Conservation (phyloP, 1,140 invertebrate species). For the Brachionus rotundiformis region DNA sequence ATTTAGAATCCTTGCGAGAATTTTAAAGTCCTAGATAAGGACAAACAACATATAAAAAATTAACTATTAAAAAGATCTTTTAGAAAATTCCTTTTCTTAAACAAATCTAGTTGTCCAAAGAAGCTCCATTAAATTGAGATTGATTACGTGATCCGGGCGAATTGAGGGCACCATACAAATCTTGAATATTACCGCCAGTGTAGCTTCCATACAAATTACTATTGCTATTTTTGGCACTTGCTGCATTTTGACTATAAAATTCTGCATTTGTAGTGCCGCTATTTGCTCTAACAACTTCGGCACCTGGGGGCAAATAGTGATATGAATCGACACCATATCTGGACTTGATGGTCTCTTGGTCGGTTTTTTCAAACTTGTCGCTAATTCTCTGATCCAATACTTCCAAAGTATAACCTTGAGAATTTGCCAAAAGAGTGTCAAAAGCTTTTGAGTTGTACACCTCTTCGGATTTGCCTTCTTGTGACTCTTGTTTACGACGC, state of each 20-base stretch:
- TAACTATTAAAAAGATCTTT: conserved; percentile 12
- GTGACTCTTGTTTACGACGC: background rate
- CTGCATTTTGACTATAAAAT: conserved; percentile 18
- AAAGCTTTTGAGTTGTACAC: conserved; percentile 38
- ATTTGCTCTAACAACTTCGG: background rate
- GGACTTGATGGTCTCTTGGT: conserved; percentile 34
- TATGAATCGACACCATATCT: conserved; percentile 46
- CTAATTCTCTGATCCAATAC: conserved; percentile 45
- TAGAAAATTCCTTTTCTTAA: background rate
- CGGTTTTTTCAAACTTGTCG: conserved; percentile 49
- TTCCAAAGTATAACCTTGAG: conserved; percentile 46
- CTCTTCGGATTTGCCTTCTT: background rate
- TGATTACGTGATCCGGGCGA: conserved; percentile 28
- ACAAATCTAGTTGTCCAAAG: conserved; percentile 20
- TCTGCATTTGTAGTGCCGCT: background rate
- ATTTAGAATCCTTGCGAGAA: conserved; percentile 12
- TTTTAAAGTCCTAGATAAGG: background rate
- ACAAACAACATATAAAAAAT: conserved; percentile 25
- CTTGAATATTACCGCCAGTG: background rate
- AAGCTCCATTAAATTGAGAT: conserved; percentile 39
- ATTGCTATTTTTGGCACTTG: conserved; percentile 28
- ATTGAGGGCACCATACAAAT: background rate
- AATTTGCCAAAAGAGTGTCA: conserved; percentile 9
- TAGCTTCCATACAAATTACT: conserved; percentile 28
- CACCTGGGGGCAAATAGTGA: conserved; percentile 25